phyloP scores from a whole-genome alignment of 1,140 invertebrate species.

The Triops cancriformis region DNA sequence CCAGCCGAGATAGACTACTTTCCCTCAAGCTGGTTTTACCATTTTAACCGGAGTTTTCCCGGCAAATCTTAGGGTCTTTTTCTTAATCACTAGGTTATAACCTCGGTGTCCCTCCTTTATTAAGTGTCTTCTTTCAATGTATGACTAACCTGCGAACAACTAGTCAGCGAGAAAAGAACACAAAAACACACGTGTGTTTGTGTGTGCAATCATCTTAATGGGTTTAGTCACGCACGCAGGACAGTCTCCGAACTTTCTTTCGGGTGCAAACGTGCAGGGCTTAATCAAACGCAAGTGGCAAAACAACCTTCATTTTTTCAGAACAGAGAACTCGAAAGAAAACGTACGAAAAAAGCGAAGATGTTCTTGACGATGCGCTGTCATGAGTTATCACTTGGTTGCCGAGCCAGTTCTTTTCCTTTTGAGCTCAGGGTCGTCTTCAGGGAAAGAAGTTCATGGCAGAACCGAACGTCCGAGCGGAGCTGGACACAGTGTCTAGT shows the following conservation, averaged over 20 bases:
- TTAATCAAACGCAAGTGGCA: background rate
- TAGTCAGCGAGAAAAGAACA: background rate
- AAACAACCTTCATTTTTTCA: background rate
- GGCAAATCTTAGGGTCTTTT: too few species aligned
- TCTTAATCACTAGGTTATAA: background rate
- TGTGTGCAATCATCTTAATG: background rate
- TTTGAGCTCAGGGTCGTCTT: slow-evolving; percentile 5
- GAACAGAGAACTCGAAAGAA: background rate
- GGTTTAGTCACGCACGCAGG: background rate
- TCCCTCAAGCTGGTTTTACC: too few species aligned
- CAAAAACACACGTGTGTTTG: background rate
- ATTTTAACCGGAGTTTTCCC: too few species aligned
- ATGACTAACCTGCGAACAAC: background rate
- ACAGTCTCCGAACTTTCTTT: background rate
- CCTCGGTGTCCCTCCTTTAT: background rate
- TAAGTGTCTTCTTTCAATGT: background rate
- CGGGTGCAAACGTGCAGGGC: background rate
- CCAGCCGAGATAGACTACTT: too few species aligned
- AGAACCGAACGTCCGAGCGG: background rate
- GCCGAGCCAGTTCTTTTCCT: background rate
- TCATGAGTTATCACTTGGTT: background rate
- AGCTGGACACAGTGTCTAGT: background rate
- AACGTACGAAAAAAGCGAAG: background rate
- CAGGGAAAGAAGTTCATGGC: background rate
- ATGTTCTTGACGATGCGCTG: background rate